Evolutionary conservation across 2,113 vertebrate species (phyloP), one percentile per base, ranked within the genome.

Genomic region (Ciconia stormi): DNA sequence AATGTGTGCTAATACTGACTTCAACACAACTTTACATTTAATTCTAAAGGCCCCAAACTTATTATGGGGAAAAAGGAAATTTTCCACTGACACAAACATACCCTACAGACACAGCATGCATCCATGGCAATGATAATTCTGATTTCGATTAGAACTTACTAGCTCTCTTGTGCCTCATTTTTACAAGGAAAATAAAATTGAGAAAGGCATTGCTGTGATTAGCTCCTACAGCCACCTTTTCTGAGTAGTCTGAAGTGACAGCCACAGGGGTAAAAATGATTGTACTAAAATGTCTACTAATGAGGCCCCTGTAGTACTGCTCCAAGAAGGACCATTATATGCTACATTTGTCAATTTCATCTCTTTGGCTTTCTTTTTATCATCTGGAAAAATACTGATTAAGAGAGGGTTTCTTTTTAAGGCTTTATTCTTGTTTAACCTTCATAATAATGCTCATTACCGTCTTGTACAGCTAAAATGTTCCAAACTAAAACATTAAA

Each of bases 241-340:
- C 77, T 94, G 89, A 93, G 90, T 95, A 97, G 97, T 96, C 89
- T 94, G 97, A 97, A 97, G 95, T 98, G 96, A 97, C 93, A 97
- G 96, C 96, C 98, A 96, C 90, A 95, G 84, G 89, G 91, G 88
- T 94, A 95, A 97, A 97, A 95, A 95, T 89, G 96, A 95, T 94
- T 95, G 82, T 94, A 96, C 91, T 97, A 97, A 98, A 97, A 95
- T 87, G 88, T 95, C 78, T 97, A 77, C 94, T 98, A 98, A 98
- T 97, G 95, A 98, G 96, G 89, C 89, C 95, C 95, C 96, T 84
- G 74, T 95, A 97, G 97, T 93, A 97, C 89, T 85, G 73, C 93
- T 97, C 95, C 84, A 97, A 97, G 87, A 92, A 97, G 96, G 96
- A 97, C 82, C 89, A 96, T 97, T 94, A 93, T 92, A 76, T 61